A percentile compares a stretch with the other conserved stretches of the same genome.
Conservation (phyloP, 2,113 vertebrate genomes). For the Rhinolophus sinicus region DNA sequence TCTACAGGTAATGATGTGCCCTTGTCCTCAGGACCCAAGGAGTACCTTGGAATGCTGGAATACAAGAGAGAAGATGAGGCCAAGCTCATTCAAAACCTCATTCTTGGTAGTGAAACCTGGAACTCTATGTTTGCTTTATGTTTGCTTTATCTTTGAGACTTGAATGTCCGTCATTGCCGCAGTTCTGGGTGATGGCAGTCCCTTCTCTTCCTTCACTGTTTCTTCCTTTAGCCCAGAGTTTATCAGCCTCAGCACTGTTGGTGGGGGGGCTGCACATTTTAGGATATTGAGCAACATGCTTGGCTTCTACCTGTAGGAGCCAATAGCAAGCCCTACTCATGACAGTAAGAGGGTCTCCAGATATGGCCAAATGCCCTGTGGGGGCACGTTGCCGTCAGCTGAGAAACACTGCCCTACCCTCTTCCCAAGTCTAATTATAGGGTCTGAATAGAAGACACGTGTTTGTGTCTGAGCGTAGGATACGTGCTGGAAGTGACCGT, state of each 20-base stretch:
- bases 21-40: slow-evolving; percentile 82
- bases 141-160: neutral
- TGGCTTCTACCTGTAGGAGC: neutral
- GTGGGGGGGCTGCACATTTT: neutral
- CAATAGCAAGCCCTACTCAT: neutral
- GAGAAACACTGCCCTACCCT: neutral
- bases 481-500: neutral
- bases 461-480: neutral
- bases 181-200: neutral
- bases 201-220: neutral
- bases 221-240: neutral
- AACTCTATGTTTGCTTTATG: too few relatives aligned
- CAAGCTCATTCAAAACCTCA: slow-evolving; percentile 91
- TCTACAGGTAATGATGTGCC: slow-evolving; percentile 86
- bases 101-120: slow-evolving; percentile 88
- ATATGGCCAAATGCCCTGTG: neutral
- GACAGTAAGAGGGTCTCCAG: neutral
- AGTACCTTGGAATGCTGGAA: slow-evolving; percentile 97
- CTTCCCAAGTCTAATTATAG: neutral
- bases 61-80: slow-evolving; percentile 93
- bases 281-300: neutral
- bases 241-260: neutral
- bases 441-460: neutral
- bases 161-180: neutral
- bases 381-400: neutral